Percentiles rank a stretch among this genome's conserved stretches.
These are phyloP conservation scores for Nomada ruficornis DNA, from an alignment of 2,888 invertebrate species.

Conservation along the genomic window DNA sequence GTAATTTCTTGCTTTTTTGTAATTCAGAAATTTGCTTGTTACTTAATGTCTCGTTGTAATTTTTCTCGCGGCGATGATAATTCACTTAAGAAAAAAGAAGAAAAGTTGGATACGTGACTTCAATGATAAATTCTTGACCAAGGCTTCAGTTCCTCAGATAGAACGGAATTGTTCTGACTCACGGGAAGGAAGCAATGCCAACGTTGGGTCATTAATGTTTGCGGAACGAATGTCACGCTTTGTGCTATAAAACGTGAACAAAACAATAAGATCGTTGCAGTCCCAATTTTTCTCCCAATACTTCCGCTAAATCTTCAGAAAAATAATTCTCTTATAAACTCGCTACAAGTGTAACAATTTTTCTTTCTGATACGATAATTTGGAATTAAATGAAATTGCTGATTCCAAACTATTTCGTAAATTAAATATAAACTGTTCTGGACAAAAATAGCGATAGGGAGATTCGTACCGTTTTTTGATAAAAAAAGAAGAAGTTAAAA, in stretches of 20 bases:
- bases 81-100: no score
- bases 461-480: no score
- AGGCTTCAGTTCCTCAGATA: not conserved
- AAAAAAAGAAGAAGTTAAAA: no score
- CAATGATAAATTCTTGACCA: not conserved
- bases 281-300: not conserved
- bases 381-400: no score
- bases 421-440: not conserved
- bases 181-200: conserved; percentile 11
- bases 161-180: conserved; percentile 18
- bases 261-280: not conserved
- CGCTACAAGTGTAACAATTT: no score
- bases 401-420: not conserved
- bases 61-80: no score
- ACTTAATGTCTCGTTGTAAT: no score
- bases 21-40: no score
- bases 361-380: no score
- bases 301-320: not conserved
- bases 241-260: not conserved
- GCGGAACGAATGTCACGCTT: not conserved
- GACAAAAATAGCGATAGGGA: no score
- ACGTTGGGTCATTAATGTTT: not conserved
- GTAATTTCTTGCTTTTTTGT: no score
- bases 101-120: not conserved
- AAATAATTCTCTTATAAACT: not conserved